phyloP scores from a whole-genome alignment of 2,888 invertebrate genomes.

The Sclerodermus sp. region DNA sequence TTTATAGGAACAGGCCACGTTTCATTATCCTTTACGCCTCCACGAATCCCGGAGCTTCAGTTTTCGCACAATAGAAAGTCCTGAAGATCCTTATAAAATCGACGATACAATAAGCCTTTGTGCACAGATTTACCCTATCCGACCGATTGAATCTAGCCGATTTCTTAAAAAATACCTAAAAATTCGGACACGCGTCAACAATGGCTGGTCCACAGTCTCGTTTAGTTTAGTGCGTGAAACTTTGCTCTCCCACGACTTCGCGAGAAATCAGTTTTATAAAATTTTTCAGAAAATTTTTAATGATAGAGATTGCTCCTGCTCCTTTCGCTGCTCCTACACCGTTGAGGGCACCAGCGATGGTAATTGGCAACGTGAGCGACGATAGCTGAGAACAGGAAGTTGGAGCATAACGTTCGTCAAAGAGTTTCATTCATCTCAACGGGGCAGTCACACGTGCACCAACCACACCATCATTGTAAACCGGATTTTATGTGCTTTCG shows the following conservation, averaged over 20 bases:
- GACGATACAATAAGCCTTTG: slow-evolving; percentile 46
- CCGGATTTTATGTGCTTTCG: slow-evolving; percentile 48
- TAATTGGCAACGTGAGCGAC: slow-evolving; percentile 18
- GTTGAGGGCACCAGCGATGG: slow-evolving; percentile 32
- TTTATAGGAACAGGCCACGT: too few species aligned
- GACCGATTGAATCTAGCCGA: slow-evolving; percentile 36
- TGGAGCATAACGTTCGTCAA: slow-evolving; percentile 22
- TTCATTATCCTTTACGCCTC: slow-evolving; percentile 47
- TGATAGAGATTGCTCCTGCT: too few species aligned
- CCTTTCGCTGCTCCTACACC: too few species aligned
- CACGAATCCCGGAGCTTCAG: slow-evolving; percentile 42
- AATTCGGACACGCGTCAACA: not conserved
- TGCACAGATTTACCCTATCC: slow-evolving; percentile 47
- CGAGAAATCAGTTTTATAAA: too few species aligned
- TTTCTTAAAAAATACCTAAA: slow-evolving; percentile 28
- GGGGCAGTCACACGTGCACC: slow-evolving; percentile 41
- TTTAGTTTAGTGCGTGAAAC: too few species aligned
- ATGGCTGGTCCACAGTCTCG: too few species aligned
- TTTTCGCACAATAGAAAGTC: slow-evolving; percentile 49
- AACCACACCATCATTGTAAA: slow-evolving; percentile 35
- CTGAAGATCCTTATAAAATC: slow-evolving; percentile 47
- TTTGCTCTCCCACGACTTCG: too few species aligned
- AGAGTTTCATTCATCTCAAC: slow-evolving; percentile 41
- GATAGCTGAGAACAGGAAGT: slow-evolving; percentile 32
- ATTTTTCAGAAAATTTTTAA: too few species aligned